Base-by-base conservation (phyloP, 2,888 invertebrate species). In the Ptilodon capucinus region DNA sequence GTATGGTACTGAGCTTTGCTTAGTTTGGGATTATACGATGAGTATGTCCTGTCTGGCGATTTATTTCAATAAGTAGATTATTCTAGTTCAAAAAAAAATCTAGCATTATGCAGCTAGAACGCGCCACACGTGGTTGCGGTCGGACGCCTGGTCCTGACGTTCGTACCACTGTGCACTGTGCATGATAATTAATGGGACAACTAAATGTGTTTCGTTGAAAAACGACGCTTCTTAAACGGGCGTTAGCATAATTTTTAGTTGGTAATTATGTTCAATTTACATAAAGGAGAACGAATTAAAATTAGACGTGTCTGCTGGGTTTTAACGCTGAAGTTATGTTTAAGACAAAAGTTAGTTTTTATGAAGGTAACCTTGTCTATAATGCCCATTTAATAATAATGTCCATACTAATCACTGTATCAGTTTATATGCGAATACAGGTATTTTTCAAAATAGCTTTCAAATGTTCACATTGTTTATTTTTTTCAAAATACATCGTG, bases 71-170 rank as follows among this genome's bases (percentile, higher is more conserved):
- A 40, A 34, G 35, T 38, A 30, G 32, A 44, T 18, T 34, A 44
- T 51, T 51, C 44, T 9, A 3, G 11, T 13, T 38, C 54, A 13
- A 38, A 36, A 38, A 38, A 19, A 38, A 38, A 38, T 38, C n/a
- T 13, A 9, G 19, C 19, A 2, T 19, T 38, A 19, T 23, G 39
- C 39, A 21, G 25, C 40, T n/a, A 18, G 14, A 40, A 23, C 40
- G 25, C 51, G 54, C 50, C 42, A 38, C 51, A 54, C 50, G 48
- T 42, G 55, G 51, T 43, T 68, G 68, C 39, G 68, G 68, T 66
- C 49, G 46, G 56, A 2, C 9, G 40, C 16, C 45, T 18, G 40
- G 1, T 14, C 6, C 45, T 9, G 45, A 40, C 40, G 18, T 34
- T 13, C 14, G 25, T 25, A 16, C 14, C 16, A 16, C 23, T 21